Percentiles rank a stretch among this genome's conserved stretches.
These are phyloP conservation scores for Tolmerus cingulatus DNA, from an alignment of 2,888 invertebrate genomes.

Conservation along the genomic window DNA sequence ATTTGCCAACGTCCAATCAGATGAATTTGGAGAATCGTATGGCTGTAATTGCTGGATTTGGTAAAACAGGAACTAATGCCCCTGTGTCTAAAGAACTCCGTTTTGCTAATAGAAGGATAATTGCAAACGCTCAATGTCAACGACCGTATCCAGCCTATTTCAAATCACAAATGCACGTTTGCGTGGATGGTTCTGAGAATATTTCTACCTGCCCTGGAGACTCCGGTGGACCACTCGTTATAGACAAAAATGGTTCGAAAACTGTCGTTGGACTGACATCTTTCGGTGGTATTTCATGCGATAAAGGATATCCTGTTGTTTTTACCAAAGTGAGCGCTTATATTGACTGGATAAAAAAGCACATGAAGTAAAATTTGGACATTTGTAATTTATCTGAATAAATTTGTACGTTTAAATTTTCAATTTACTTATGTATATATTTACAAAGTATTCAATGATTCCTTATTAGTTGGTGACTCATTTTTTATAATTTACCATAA, in stretches of 20 bases:
- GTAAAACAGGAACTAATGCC: background rate
- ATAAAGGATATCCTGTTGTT: constrained; percentile 35
- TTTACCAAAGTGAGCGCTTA: constrained; percentile 30
- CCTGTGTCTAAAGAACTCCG: background rate
- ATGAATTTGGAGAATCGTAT: background rate
- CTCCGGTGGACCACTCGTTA: constrained; percentile 49
- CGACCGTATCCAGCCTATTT: background rate
- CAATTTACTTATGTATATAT: no score
- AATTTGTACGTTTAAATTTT: background rate
- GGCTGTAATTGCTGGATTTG: constrained; percentile 19
- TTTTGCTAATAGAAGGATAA: background rate
- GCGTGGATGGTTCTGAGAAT: constrained; percentile 54
- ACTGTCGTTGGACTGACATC: constrained; percentile 43
- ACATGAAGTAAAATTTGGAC: background rate
- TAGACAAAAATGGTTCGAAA: background rate
- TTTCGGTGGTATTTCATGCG: constrained; percentile 31
- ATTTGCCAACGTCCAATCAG: background rate
- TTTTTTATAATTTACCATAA: no score
- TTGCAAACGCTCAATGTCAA: background rate
- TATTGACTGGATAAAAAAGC: constrained; percentile 31
- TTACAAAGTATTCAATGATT: no score
- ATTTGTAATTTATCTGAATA: background rate
- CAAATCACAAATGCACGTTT: constrained; percentile 52
- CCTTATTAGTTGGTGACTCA: no score
- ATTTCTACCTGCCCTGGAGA: constrained; percentile 58